These are phyloP conservation scores for Clarias pachynema DNA, from an alignment of 2,797 vertebrate genomes.

Conservation along the genomic window DNA sequence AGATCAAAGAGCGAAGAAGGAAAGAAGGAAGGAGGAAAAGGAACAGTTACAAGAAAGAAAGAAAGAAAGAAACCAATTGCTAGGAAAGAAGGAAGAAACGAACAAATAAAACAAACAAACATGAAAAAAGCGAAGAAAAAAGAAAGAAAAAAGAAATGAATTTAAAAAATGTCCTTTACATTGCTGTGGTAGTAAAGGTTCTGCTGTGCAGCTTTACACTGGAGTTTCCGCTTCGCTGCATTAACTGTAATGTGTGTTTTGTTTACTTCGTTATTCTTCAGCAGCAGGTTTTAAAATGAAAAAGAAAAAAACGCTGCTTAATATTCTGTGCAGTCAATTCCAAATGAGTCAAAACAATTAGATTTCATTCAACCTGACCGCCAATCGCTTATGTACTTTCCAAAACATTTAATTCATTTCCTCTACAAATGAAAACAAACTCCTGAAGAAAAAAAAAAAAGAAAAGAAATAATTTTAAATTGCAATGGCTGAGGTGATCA, in stretches of 20 bases:
- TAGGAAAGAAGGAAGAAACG: no score
- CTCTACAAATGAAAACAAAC: slow-evolving; percentile 49
- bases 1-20: neutral
- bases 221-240: neutral
- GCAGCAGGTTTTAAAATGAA: neutral
- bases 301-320: slow-evolving; percentile 26
- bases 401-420: slow-evolving; percentile 40
- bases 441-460: slow-evolving; percentile 2
- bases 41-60: no score
- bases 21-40: no score
- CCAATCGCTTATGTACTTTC: slow-evolving; percentile 32
- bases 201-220: neutral
- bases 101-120: no score
- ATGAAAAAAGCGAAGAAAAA: no score
- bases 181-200: neutral
- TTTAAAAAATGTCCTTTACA: neutral
- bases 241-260: neutral
- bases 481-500: slow-evolving; percentile 31
- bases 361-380: slow-evolving; percentile 27
- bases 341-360: slow-evolving; percentile 48
- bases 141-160: no score
- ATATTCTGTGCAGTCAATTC: slow-evolving; percentile 39
- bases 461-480: slow-evolving; percentile 35
- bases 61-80: neutral
- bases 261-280: slow-evolving; percentile 14